Base-by-base conservation (phyloP, 2,888 invertebrate genomes). In the Fissipunctia ypsillon region DNA sequence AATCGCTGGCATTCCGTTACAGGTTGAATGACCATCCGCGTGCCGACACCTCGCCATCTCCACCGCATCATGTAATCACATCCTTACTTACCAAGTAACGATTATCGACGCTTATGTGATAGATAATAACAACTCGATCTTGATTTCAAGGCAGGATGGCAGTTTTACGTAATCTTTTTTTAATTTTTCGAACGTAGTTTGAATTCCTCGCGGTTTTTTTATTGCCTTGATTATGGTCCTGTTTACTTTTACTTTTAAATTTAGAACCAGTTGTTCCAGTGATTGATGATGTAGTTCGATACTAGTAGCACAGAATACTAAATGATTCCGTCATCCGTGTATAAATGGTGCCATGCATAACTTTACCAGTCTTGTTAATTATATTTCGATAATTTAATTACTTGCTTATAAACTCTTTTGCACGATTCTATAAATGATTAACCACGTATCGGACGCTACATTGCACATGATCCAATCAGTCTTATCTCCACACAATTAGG, bases 11-110 rank as follows among this genome's bases (percentile, higher is more conserved):
- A 87, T 88, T 88, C 89, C 89, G 88, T 90, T 89, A 88, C 81
- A 87, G 81, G 91, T 89, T 90, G 90, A 90, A 89, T 89, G 91
- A 90, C 91, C 88, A 90, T 78, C 84, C 80, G 85, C 85, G 79
- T 81, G 77, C 82, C 84, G 69, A 85, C 83, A 86, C 84, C 84
- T 82, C 78, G 66, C 79, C 74, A 73, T 81, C 78, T 67, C 78
- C 73, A 75, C 80, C 83, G 78, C 78, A 75, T 78, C 81, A 60
- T 78, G 75, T 82, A 84, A 85, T 87, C 84, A 81, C 80, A 71
- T 85, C 80, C 80, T 87, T 76, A 76, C 68, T 76, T 68, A 78
- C 59, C 31, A 43, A 71, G 41, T 52, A 19, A 64, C 52, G n/a
- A 63, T 61, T 73, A 77, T 83, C 66, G 59, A 73, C 60, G 16